These are phyloP conservation scores for Osmerus eperlanus DNA, from an alignment of 2,113 vertebrate species.

Conservation along the genomic window DNA sequence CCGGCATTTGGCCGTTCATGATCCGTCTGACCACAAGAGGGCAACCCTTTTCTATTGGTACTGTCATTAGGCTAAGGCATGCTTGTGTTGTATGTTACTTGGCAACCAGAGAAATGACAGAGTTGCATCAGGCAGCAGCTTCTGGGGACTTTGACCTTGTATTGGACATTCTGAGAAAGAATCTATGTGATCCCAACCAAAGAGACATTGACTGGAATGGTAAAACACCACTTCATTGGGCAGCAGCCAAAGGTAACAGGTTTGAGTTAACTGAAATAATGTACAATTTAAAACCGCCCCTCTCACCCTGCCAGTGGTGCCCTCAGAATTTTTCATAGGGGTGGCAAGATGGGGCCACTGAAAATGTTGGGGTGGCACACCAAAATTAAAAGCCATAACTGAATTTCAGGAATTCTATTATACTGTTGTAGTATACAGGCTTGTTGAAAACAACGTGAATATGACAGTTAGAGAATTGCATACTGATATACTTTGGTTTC, in stretches of 20 bases:
- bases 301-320: background rate
- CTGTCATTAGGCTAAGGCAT: too few species aligned
- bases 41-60: too few species aligned
- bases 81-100: constrained; percentile 42
- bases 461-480: too few species aligned
- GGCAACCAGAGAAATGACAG: constrained; percentile 73
- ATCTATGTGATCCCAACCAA: constrained; percentile 78
- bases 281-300: background rate
- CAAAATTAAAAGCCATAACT: too few species aligned
- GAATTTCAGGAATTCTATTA: too few species aligned
- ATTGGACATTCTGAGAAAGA: constrained; percentile 71
- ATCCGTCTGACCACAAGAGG: too few species aligned
- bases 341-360: background rate
- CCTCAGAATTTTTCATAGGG: background rate
- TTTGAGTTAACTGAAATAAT: background rate
- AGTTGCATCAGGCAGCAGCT: constrained; percentile 84
- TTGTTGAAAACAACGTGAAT: too few species aligned
- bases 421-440: too few species aligned
- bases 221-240: constrained; percentile 89
- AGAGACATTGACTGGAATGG: constrained; percentile 85
- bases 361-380: too few species aligned
- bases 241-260: constrained; percentile 78
- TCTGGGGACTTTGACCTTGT: constrained; percentile 70
- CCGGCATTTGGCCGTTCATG: too few species aligned
- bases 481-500: too few species aligned